These are phyloP conservation scores for Xenopus tropicalis DNA, from an alignment of 2,113 vertebrate genomes.

Conservation along the genomic window UCB_Xtro_10.0 CM004446.2:81159501-81160000, in stretches of 20 bases:
- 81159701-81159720: conserved; percentile 57
- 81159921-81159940: too few species aligned
- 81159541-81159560: conserved; percentile 61
- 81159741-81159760: conserved; percentile 60
- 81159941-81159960: too few species aligned
- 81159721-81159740: conserved; percentile 52
- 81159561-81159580: conserved; percentile 81
- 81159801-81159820: conserved; percentile 44
- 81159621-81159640: conserved; percentile 61
- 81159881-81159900: too few species aligned
- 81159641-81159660: conserved; percentile 71
- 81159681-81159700: conserved; percentile 52
- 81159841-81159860: conserved; percentile 52
- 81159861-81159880: too few species aligned
- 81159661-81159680: conserved; percentile 50
- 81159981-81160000: too few species aligned
- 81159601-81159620: too few species aligned
- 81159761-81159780: conserved; percentile 54
- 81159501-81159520: conserved; percentile 15
- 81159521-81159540: conserved; percentile 55
- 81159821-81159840: conserved; percentile 55
- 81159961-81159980: too few species aligned
- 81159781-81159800: conserved; percentile 50
- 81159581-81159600: conserved; percentile 66
- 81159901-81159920: too few species aligned